Base-by-base conservation (phyloP, 2,888 invertebrate genomes). In the Tetropium fuscum region DNA sequence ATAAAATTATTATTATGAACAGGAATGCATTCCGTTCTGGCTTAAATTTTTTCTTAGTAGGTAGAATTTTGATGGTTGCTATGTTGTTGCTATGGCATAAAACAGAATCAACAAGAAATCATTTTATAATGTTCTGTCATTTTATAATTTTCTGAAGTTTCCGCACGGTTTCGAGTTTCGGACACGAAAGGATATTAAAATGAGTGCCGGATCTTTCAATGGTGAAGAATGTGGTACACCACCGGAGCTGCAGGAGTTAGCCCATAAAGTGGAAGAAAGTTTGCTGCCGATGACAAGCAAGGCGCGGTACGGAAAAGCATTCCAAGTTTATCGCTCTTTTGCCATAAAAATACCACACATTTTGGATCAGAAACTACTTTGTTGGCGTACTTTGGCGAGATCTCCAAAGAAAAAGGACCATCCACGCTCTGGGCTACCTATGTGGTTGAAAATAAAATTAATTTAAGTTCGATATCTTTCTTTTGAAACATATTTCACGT, bases 251-350 rank as follows among this genome's bases (percentile, higher is more conserved):
- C 34, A 34, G 11, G 13, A 34, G 34, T 10, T 6, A 34, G 34
- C 13, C 11, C 34, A 34, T 13, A 34, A 5, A 34, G 34, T 34
- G 11, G 34, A 34, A 34, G 34, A 34, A 34, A 2, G 34, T 2
- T 34, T 34, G 34, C 34, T 34, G 34, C 34, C 13, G 34, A 34
- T 34, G 13, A 34, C n/a, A 5, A 27, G 27, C 5, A 34, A 34
- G 11, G 34, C 34, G 4, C 11, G 34, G 11, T 34, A 34, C 11
- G 34, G 13, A 34, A 34, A 34, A 11, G 11, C 11, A 34, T 34
- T 34, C 13, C 34, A 34, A 34, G 11, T 34, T 34, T 34, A 34
- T 34, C 34, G 34, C n/a, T n/a, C n/a, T n/a, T n/a, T n/a, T n/a
- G n/a, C n/a, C n/a, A n/a, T n/a, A n/a, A n/a, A n/a, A n/a, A n/a